Percentiles rank a stretch among this genome's conserved stretches.
Evolutionary conservation across 2,797 vertebrate species (phyloP).

Genomic region (Microhierax caerulescens): DNA sequence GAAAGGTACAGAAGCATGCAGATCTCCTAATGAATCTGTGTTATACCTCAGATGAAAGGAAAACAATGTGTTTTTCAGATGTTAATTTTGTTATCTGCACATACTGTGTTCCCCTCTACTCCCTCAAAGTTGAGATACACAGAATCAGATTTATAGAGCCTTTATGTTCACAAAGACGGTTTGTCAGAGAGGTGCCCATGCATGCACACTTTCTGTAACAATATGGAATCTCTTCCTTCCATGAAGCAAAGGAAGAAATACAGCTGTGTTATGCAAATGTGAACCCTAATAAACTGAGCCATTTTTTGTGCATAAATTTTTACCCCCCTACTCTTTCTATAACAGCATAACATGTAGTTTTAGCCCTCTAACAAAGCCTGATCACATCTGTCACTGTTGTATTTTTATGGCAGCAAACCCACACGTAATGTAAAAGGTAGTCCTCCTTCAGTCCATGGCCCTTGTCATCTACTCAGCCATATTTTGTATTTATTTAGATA

Average conservation of each 20-base stretch:
- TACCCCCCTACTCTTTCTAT: background rate
- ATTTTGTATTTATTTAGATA: background rate
- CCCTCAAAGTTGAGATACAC: constrained; percentile 2
- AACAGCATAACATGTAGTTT: background rate
- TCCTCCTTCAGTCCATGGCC: background rate
- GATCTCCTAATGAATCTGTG: constrained; percentile 58
- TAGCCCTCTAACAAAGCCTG: background rate
- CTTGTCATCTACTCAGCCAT: background rate
- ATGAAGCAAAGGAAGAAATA: constrained; percentile 44
- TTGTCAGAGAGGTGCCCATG: constrained; percentile 41
- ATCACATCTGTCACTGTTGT: background rate
- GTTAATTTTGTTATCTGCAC: constrained; percentile 47
- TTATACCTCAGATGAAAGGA: constrained; percentile 58
- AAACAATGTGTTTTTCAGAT: constrained; percentile 63
- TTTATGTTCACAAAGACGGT: constrained; percentile 13
- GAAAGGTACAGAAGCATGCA: constrained; percentile 55
- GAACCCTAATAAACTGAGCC: background rate
- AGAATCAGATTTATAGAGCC: constrained; percentile 52
- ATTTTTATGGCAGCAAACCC: background rate
- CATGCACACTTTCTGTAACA: background rate
- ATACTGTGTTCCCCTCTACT: background rate
- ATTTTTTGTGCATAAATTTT: background rate
- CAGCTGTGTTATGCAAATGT: constrained; percentile 31
- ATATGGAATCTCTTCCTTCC: constrained; percentile 20
- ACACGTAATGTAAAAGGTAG: background rate